Evolutionary conservation across 2,797 vertebrate species (phyloP).

Genomic region (Varecia variegata): DNA sequence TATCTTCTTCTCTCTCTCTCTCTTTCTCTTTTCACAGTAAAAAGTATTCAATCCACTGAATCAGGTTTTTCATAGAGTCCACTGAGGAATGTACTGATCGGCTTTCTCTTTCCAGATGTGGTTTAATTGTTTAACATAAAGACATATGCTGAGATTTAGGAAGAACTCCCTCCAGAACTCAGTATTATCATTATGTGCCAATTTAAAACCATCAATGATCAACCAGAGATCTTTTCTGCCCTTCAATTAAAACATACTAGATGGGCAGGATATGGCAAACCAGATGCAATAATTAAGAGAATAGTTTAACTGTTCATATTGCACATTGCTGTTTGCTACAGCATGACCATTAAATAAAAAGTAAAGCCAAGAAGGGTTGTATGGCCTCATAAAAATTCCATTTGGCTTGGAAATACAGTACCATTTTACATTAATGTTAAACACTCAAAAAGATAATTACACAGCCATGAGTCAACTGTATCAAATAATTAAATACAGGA

Average conservation of each 20-base stretch:
- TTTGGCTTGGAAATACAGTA: slow-evolving; percentile 74
- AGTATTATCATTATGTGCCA: slow-evolving; percentile 79
- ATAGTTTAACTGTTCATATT: slow-evolving; percentile 77
- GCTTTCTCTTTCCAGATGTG: slow-evolving; percentile 81
- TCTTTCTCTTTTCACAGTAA: neutral
- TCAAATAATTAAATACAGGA: slow-evolving; percentile 81
- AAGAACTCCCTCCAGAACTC: slow-evolving; percentile 81
- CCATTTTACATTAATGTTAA: slow-evolving; percentile 78
- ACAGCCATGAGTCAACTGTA: slow-evolving; percentile 74
- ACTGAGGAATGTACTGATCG: slow-evolving; percentile 75
- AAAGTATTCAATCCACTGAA: slow-evolving; percentile 65
- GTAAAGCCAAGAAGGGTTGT: slow-evolving; percentile 72
- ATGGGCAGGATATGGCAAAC: slow-evolving; percentile 72
- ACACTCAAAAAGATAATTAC: slow-evolving; percentile 79
- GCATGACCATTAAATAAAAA: slow-evolving; percentile 74
- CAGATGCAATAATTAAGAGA: slow-evolving; percentile 79
- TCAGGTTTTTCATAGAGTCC: slow-evolving; percentile 70
- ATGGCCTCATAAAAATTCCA: slow-evolving; percentile 80
- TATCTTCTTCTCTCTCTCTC: slow-evolving; percentile 3
- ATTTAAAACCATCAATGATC: slow-evolving; percentile 81
- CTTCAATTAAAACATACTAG: slow-evolving; percentile 80
- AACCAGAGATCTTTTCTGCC: slow-evolving; percentile 81
- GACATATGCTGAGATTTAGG: slow-evolving; percentile 82
- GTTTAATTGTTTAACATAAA: slow-evolving; percentile 84
- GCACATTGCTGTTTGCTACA: slow-evolving; percentile 70